Evolutionary conservation across 2,797 vertebrate genomes (phyloP).

Genomic region (Hippoglossus hippoglossus): DNA sequence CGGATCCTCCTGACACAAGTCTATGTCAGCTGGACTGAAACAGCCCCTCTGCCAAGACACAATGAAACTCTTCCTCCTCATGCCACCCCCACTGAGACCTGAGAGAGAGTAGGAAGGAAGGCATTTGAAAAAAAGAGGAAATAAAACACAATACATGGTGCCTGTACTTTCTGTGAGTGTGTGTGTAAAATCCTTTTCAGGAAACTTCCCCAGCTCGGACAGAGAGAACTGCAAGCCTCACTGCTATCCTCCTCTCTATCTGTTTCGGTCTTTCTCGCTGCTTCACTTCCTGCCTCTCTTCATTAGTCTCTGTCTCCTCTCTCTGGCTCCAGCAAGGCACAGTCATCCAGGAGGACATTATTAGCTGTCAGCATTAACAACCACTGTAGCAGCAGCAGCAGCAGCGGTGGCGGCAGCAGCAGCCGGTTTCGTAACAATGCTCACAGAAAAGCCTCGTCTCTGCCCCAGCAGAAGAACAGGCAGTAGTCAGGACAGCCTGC

Average conservation of each 20-base stretch:
- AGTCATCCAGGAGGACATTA: conserved; percentile 77
- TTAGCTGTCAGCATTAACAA: conserved; percentile 78
- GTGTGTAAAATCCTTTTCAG: conserved; percentile 42
- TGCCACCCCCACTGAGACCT: conserved; percentile 44
- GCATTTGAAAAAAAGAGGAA: conserved; percentile 50
- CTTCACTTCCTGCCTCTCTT: conserved; percentile 67
- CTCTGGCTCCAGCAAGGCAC: conserved; percentile 63
- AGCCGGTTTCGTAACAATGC: conserved; percentile 72
- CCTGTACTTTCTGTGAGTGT: conserved; percentile 40
- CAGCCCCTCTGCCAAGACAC: conserved; percentile 69
- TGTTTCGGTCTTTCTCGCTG: conserved; percentile 42
- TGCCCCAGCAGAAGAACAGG: conserved; percentile 60
- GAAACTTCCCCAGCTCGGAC: conserved; percentile 51
- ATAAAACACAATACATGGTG: conserved; percentile 62
- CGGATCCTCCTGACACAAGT: conserved; percentile 80
- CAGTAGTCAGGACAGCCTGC: conserved; percentile 75
- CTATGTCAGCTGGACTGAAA: conserved; percentile 79
- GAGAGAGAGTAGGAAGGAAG: conserved; percentile 67
- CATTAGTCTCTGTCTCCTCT: conserved; percentile 68
- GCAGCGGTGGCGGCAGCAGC: conserved; percentile 45
- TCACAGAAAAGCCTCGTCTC: conserved; percentile 65
- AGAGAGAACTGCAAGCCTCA: conserved; percentile 30
- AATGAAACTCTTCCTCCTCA: conserved; percentile 65
- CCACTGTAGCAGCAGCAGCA: conserved; percentile 51
- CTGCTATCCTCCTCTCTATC: conserved; percentile 48